Evolutionary conservation across 1,140 invertebrate genomes (phyloP).

Genomic region (Antheraea pernyi): DNA sequence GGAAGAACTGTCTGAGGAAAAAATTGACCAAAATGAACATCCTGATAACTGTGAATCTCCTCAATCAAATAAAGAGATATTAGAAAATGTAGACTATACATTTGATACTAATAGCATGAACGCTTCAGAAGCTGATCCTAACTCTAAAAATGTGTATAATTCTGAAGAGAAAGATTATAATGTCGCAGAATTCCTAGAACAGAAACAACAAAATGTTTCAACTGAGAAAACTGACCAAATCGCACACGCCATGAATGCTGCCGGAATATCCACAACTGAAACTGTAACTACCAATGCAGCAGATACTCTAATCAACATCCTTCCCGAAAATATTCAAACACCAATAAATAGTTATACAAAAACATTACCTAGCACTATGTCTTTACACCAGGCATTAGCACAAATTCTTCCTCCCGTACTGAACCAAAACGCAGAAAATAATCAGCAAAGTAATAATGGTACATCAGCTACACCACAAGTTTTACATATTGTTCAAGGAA

Average conservation of each 20-base stretch:
- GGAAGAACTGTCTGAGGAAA: constrained; percentile 45
- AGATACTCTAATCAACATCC: constrained; percentile 54
- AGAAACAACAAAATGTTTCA: constrained; percentile 45
- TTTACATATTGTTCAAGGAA: constrained; percentile 76
- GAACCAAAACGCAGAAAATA: constrained; percentile 65
- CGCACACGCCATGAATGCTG: constrained; percentile 68
- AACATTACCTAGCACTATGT: constrained; percentile 63
- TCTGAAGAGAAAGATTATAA: constrained; percentile 21
- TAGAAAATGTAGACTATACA: constrained; percentile 46
- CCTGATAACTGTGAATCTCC: constrained; percentile 38
- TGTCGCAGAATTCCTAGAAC: not conserved
- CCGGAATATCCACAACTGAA: constrained; percentile 58
- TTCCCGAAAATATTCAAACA: constrained; percentile 59
- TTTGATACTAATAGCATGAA: constrained; percentile 40
- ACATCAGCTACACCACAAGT: constrained; percentile 59
- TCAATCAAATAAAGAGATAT: constrained; percentile 32
- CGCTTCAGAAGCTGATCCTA: constrained; percentile 15
- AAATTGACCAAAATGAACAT: constrained; percentile 39
- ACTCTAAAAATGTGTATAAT: constrained; percentile 31
- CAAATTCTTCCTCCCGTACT: constrained; percentile 73
- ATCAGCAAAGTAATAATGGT: constrained; percentile 38
- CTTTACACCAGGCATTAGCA: constrained; percentile 73
- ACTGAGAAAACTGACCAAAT: constrained; percentile 66
- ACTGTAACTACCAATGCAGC: constrained; percentile 42
- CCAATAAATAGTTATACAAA: constrained; percentile 58